phyloP scores from a whole-genome alignment of 2,113 vertebrate genomes.

The Amphiprion ocellaris region DNA sequence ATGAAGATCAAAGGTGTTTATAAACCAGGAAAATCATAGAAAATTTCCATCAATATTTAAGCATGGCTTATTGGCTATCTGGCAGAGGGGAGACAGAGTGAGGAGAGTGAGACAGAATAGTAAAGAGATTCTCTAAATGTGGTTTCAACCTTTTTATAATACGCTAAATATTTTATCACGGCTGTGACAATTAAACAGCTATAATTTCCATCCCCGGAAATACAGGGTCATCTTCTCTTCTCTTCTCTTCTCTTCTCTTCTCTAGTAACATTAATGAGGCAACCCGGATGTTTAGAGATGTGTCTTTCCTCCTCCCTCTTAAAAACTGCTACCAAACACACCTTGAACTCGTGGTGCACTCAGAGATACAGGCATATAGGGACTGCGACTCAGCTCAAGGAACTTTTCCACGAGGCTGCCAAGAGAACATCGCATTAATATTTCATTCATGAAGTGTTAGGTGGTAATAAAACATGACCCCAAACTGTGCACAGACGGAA shows the following conservation, averaged over 20 bases:
- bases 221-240: conserved; percentile 2
- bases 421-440: conserved; percentile 32
- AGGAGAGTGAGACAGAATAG: conserved; percentile 17
- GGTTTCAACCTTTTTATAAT: conserved; percentile 50
- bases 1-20: conserved; percentile 29
- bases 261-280: conserved; percentile 18
- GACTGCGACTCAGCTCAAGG: background rate
- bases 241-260: conserved; percentile 3
- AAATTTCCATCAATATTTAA: conserved; percentile 56
- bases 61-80: conserved; percentile 18
- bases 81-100: background rate
- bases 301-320: conserved; percentile 13
- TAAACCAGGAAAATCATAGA: conserved; percentile 17
- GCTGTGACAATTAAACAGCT: conserved; percentile 41
- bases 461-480: conserved; percentile 14
- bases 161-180: conserved; percentile 59
- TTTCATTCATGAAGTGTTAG: conserved; percentile 15
- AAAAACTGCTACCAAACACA: conserved; percentile 18
- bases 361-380: background rate
- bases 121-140: conserved; percentile 29
- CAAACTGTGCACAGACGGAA: conserved; percentile 29
- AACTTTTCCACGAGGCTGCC: background rate
- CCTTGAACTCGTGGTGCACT: background rate
- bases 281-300: conserved; percentile 28
- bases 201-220: conserved; percentile 28